These are phyloP conservation scores for Pegoplata infirma DNA, from an alignment of 2,888 invertebrate genomes.

Conservation along the genomic window DNA sequence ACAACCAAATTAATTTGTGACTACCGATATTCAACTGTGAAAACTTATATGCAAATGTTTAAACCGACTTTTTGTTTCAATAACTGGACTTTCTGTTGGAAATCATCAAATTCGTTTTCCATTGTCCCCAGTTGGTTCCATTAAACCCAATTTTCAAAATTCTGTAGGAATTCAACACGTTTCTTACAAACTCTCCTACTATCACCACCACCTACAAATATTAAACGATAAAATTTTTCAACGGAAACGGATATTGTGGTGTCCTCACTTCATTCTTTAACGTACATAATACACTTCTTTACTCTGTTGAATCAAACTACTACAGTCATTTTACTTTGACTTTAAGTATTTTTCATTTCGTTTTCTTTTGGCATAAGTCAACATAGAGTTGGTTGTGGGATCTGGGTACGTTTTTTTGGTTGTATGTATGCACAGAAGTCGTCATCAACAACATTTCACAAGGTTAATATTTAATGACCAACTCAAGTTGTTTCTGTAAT, in stretches of 20 bases:
- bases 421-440: not conserved
- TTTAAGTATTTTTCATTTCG: constrained; percentile 5
- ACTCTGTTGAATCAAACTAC: not conserved
- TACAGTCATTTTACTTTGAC: constrained; percentile 37
- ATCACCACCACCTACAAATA: too few relatives aligned
- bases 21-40: too few relatives aligned
- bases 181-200: not conserved
- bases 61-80: too few relatives aligned
- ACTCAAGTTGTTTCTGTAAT: constrained; percentile 63
- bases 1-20: too few relatives aligned
- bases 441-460: constrained; percentile 56
- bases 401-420: too few relatives aligned
- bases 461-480: constrained; percentile 74
- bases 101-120: too few relatives aligned
- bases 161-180: constrained; percentile 32
- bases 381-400: too few relatives aligned
- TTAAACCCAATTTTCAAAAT: too few relatives aligned
- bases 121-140: too few relatives aligned
- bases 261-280: constrained; percentile 51
- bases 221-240: constrained; percentile 17
- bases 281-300: not conserved
- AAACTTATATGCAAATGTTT: too few relatives aligned
- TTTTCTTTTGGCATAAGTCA: constrained; percentile 5
- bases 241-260: constrained; percentile 59
- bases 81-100: too few relatives aligned